phyloP scores from a whole-genome alignment of 1,140 invertebrate species.

The Bombyx mori region ASM3026992v2 NC_085114.1:15030501-15031000 shows the following conservation, averaged over 20 bases:
- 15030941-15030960: slow-evolving; percentile 87
- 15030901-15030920: slow-evolving; percentile 89
- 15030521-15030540: slow-evolving; percentile 31
- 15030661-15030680: no score
- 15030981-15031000: slow-evolving; percentile 95
- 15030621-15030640: no score
- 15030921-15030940: slow-evolving; percentile 91
- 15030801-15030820: no score
- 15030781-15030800: no score
- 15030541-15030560: slow-evolving; percentile 53
- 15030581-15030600: no score
- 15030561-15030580: slow-evolving; percentile 19
- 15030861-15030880: slow-evolving; percentile 63
- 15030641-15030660: no score
- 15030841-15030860: not conserved
- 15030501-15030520: slow-evolving; percentile 29
- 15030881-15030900: slow-evolving; percentile 86
- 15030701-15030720: no score
- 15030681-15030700: no score
- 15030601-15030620: no score
- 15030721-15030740: no score
- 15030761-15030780: no score
- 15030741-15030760: no score
- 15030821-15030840: slow-evolving; percentile 14
- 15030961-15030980: slow-evolving; percentile 91